A percentile compares a stretch with the other conserved stretches of the same genome.
phyloP scores from a whole-genome alignment of 2,888 invertebrate genomes.

The Allygus modestus region DNA sequence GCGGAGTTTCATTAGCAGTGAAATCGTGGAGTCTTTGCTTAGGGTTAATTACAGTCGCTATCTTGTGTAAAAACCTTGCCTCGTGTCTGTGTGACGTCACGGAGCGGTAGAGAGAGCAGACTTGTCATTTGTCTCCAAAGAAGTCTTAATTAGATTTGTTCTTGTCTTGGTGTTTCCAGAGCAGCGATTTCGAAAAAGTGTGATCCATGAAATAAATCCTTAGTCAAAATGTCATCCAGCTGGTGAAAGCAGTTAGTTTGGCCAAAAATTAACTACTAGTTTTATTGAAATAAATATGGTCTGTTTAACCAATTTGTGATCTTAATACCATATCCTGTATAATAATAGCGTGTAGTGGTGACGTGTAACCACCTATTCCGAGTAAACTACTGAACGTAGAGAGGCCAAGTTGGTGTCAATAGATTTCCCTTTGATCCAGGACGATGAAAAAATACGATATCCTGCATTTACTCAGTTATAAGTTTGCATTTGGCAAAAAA shows the following conservation, averaged over 20 bases:
- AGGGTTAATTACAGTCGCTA: not conserved
- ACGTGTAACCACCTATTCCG: no score
- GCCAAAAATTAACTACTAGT: no score
- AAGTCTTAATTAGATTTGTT: not conserved
- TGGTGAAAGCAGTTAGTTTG: not conserved
- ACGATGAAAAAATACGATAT: no score
- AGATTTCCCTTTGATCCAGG: no score
- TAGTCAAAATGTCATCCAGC: not conserved
- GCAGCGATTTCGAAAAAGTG: not conserved
- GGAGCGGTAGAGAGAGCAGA: not conserved
- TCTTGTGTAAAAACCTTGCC: constrained; percentile 19
- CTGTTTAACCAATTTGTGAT: no score
- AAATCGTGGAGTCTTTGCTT: constrained; percentile 31
- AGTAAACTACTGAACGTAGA: no score
- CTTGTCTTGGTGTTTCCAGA: not conserved
- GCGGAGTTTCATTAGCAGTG: constrained; percentile 2
- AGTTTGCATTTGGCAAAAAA: no score
- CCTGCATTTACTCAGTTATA: no score
- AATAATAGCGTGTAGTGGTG: no score
- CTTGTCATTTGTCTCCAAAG: not conserved
- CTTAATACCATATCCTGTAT: no score
- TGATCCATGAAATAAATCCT: not conserved
- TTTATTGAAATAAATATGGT: no score
- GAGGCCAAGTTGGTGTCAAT: no score
- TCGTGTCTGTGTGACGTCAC: not conserved